phyloP scores from a whole-genome alignment of 2,797 vertebrate genomes.

The Lophius americanus region DNA sequence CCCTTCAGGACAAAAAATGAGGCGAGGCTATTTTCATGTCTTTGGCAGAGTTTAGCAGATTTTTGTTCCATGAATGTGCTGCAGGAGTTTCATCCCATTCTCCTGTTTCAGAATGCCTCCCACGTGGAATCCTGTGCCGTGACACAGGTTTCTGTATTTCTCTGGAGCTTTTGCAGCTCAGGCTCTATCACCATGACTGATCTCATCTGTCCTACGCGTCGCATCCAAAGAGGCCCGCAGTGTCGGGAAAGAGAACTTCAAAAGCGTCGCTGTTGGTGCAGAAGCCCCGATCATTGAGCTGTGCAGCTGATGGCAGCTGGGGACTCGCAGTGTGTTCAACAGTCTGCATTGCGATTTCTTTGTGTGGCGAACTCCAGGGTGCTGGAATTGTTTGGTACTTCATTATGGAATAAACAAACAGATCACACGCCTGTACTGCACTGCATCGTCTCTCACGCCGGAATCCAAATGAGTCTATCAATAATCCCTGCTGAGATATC shows the following conservation, averaged over 20 bases:
- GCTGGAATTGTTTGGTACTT: slow-evolving; percentile 38
- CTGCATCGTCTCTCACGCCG: slow-evolving; percentile 13
- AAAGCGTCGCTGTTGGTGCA: too few species aligned
- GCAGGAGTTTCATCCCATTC: slow-evolving; percentile 50
- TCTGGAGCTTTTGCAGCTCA: slow-evolving; percentile 1
- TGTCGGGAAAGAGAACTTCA: slow-evolving; percentile 23
- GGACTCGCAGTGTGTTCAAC: slow-evolving; percentile 31
- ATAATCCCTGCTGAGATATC: too few species aligned
- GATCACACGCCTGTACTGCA: slow-evolving; percentile 38
- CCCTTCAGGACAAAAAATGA: slow-evolving; percentile 34
- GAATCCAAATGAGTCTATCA: too few species aligned
- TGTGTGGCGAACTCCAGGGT: slow-evolving; percentile 35
- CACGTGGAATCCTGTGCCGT: slow-evolving; percentile 51
- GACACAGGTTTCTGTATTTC: slow-evolving; percentile 59
- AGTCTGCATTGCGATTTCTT: slow-evolving; percentile 41
- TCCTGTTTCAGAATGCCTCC: slow-evolving; percentile 56
- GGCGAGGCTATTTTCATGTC: slow-evolving; percentile 50
- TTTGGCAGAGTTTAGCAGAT: slow-evolving; percentile 35
- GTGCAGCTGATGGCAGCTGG: too few species aligned
- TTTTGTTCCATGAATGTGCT: slow-evolving; percentile 47
- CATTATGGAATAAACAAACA: slow-evolving; percentile 51
- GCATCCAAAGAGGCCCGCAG: slow-evolving; percentile 59
- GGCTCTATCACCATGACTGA: slow-evolving; percentile 71
- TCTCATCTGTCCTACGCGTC: slow-evolving; percentile 69
- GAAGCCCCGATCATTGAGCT: neutral